Evolutionary conservation across 2,113 vertebrate genomes (phyloP).

Genomic region (Parus major): DNA sequence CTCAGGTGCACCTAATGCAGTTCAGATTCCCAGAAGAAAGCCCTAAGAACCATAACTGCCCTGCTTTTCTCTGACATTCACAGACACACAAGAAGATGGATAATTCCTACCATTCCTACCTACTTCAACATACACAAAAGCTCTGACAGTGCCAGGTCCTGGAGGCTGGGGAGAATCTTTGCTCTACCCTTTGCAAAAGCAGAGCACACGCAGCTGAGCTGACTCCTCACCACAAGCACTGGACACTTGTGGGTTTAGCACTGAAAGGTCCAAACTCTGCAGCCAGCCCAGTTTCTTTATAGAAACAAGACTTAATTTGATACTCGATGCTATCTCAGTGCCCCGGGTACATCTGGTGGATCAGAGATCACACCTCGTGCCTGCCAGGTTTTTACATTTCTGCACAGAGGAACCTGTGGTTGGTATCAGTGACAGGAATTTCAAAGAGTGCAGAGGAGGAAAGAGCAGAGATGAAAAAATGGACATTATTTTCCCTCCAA

Average conservation of each 20-base stretch:
- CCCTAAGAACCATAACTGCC: background rate
- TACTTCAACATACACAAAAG: background rate
- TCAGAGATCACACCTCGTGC: background rate
- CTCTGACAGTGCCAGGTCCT: background rate
- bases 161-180: background rate
- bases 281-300: background rate
- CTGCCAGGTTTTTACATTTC: background rate
- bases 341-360: background rate
- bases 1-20: background rate
- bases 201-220: background rate
- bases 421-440: background rate
- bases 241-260: background rate
- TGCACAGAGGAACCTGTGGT: background rate
- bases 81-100: rapidly evolving
- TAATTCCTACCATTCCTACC: background rate
- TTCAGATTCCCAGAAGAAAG: background rate
- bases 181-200: background rate
- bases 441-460: background rate
- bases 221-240: background rate
- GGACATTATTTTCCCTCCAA: background rate
- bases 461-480: background rate
- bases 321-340: background rate
- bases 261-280: background rate
- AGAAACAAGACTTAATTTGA: background rate
- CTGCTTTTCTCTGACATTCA: background rate